Evolutionary conservation across 2,888 invertebrate species (phyloP).

Genomic region (Drosophila fulvimacula): DNA sequence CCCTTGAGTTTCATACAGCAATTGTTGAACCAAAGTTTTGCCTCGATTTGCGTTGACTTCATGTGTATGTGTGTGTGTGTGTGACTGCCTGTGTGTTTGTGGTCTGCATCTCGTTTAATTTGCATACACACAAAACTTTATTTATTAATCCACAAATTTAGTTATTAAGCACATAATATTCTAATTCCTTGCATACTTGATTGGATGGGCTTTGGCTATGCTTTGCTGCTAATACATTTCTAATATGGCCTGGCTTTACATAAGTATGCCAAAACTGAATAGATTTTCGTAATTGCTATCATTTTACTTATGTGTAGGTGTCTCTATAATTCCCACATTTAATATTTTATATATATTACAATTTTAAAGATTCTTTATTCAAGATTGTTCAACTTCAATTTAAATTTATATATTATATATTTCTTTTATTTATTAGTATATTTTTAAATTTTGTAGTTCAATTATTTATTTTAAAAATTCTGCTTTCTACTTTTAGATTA

Average conservation of each 20-base stretch:
- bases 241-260: slow-evolving; percentile 5
- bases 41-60: slow-evolving; percentile 9
- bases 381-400: too few species aligned
- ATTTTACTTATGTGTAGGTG: too few species aligned
- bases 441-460: too few species aligned
- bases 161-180: slow-evolving; percentile 48
- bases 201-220: not conserved
- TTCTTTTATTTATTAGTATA: too few species aligned
- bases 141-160: slow-evolving; percentile 70
- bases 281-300: too few species aligned
- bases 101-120: slow-evolving; percentile 33
- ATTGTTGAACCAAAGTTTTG: slow-evolving; percentile 30
- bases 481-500: too few species aligned
- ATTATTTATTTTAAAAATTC: too few species aligned
- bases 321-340: too few species aligned
- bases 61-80: slow-evolving; percentile 1
- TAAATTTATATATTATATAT: too few species aligned
- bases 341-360: too few species aligned
- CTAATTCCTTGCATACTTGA: not conserved
- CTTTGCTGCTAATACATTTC: slow-evolving; percentile 13
- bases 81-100: slow-evolving; percentile 6
- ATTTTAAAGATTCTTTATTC: too few species aligned
- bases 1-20: slow-evolving; percentile 1
- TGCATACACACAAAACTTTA: slow-evolving; percentile 34
- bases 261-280: not conserved